phyloP scores from a whole-genome alignment of 2,113 vertebrate species.

The Pygoscelis adeliae region DNA sequence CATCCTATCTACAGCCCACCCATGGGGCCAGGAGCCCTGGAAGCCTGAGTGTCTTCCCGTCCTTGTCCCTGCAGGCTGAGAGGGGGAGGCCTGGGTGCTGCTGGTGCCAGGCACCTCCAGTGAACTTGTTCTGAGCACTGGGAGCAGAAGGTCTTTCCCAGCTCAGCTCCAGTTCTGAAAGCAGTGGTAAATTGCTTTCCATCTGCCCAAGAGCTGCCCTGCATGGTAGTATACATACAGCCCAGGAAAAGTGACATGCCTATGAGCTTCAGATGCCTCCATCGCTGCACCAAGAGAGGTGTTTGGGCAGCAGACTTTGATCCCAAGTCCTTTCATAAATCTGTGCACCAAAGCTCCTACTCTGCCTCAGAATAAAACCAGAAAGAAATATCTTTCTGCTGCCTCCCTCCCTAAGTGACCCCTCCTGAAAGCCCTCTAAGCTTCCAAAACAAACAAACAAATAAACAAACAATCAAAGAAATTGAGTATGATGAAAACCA shows the following conservation, averaged over 20 bases:
- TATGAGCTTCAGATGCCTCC: neutral
- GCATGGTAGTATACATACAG: accelerated
- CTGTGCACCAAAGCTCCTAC: neutral
- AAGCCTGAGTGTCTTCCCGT: neutral
- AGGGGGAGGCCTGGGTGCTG: accelerated
- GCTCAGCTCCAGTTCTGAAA: neutral
- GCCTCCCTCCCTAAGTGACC: slow-evolving; percentile 5
- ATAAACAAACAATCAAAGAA: slow-evolving; percentile 5
- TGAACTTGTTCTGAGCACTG: neutral
- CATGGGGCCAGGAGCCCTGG: neutral
- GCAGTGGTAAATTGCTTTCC: neutral
- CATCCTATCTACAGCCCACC: neutral
- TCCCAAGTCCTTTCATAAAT: neutral
- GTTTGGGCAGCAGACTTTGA: neutral
- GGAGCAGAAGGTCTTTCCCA: neutral
- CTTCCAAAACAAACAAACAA: neutral
- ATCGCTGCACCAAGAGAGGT: neutral
- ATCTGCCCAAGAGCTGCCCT: neutral
- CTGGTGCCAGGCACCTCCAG: accelerated
- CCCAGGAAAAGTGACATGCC: neutral
- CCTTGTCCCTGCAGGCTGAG: neutral
- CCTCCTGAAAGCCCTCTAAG: neutral
- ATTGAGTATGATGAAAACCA: neutral
- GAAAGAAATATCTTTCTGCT: neutral
- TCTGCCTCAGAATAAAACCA: neutral